Conservation (phyloP, 2,888 invertebrate genomes). For the Stenurella melanura region DNA sequence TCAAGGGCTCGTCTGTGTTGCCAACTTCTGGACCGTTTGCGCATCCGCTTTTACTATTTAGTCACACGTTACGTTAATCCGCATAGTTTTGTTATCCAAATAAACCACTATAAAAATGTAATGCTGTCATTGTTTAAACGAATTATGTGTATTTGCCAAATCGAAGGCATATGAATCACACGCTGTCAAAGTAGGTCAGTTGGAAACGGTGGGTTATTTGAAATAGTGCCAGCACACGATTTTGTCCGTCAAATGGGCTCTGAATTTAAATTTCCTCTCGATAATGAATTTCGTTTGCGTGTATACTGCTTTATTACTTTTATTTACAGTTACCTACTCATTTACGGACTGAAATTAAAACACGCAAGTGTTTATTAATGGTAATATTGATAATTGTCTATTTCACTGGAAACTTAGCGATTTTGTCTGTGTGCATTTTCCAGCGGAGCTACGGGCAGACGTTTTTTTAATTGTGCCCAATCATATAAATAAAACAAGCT, state of each 20-base stretch:
- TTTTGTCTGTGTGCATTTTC: neutral
- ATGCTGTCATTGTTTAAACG: neutral
- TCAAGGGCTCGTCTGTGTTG: neutral
- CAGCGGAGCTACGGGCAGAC: neutral
- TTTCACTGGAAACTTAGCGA: neutral
- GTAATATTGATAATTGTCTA: neutral
- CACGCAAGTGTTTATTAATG: neutral
- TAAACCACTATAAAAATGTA: neutral
- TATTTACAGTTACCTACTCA: neutral
- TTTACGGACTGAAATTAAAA: neutral
- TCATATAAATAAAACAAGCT: too few species aligned
- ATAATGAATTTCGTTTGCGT: slow-evolving; percentile 1
- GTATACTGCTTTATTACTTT: neutral
- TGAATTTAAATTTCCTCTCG: neutral
- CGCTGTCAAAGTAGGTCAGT: slow-evolving; percentile 17
- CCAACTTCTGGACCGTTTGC: neutral
- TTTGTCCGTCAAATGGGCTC: neutral
- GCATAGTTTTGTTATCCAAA: slow-evolving; percentile 1
- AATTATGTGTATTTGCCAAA: slow-evolving; percentile 5
- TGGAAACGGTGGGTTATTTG: slow-evolving; percentile 12
- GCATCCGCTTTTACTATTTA: too few species aligned
- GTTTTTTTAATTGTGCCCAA: too few species aligned
- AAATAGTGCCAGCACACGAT: slow-evolving; percentile 9
- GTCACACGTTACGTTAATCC: neutral
- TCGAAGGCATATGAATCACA: slow-evolving; percentile 22